phyloP scores from a whole-genome alignment of 2,888 invertebrate genomes.

The Prosapia bicincta region DNA sequence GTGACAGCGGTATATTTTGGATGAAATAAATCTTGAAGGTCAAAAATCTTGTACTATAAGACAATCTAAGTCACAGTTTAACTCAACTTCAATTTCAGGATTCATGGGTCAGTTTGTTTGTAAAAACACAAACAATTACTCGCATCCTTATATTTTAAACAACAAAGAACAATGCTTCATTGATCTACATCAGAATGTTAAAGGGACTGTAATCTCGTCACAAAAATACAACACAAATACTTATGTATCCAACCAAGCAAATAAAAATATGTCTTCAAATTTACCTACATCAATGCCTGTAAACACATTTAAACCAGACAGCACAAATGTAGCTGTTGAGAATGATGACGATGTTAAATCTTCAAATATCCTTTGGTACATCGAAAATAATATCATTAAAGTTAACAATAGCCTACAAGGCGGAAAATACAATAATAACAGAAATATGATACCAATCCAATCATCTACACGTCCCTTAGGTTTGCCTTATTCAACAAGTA shows the following conservation, averaged over 20 bases:
- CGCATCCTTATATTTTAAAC: neutral
- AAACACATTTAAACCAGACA: neutral
- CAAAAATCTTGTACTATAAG: slow-evolving; percentile 30
- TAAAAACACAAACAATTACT: neutral
- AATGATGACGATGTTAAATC: neutral
- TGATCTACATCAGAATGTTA: neutral
- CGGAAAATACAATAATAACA: slow-evolving; percentile 6
- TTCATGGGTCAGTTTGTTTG: neutral
- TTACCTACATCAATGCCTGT: neutral
- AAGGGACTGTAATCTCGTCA: neutral
- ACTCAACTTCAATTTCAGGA: neutral
- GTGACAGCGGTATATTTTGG: slow-evolving; percentile 58
- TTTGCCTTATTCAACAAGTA: slow-evolving; percentile 38
- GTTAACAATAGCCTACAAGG: slow-evolving; percentile 12
- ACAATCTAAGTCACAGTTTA: slow-evolving; percentile 20
- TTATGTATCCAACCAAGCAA: neutral
- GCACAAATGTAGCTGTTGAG: neutral
- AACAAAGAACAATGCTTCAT: neutral
- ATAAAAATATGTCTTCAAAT: neutral
- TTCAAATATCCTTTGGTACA: slow-evolving; percentile 18
- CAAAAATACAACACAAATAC: neutral
- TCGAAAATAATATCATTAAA: slow-evolving; percentile 10
- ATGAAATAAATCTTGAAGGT: slow-evolving; percentile 18
- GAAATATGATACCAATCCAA: slow-evolving; percentile 47
- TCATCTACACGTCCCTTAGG: slow-evolving; percentile 52